phyloP scores from a whole-genome alignment of 2,797 vertebrate species.

The Lepilemur septentrionalis region DNA sequence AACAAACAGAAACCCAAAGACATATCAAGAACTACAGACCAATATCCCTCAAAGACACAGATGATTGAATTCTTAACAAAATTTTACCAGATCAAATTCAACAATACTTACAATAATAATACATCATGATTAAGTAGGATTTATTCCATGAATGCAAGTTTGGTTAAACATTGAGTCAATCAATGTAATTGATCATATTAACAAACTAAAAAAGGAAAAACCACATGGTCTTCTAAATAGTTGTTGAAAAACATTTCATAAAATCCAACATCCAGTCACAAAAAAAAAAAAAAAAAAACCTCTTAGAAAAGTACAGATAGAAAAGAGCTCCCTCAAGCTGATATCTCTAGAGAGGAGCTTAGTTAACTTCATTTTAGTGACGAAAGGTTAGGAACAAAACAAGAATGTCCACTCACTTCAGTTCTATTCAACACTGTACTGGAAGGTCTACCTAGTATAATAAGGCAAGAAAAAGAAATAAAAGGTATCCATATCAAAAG shows the following conservation, averaged over 20 bases:
- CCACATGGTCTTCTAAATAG: background rate
- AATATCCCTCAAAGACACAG: background rate
- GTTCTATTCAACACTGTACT: background rate
- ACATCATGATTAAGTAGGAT: background rate
- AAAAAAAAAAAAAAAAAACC: background rate
- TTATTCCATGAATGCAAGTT: background rate
- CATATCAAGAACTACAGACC: background rate
- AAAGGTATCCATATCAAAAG: background rate
- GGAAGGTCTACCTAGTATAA: background rate
- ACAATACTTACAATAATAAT: background rate
- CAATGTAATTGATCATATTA: background rate
- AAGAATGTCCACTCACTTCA: background rate
- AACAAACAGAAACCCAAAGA: background rate
- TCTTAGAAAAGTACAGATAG: background rate
- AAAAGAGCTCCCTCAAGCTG: background rate
- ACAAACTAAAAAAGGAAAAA: background rate
- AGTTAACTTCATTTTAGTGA: background rate
- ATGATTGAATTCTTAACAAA: background rate
- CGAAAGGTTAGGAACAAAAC: background rate
- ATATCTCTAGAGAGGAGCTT: background rate
- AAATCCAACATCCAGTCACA: background rate
- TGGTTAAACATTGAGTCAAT: background rate
- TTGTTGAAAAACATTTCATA: background rate
- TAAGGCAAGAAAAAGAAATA: background rate
- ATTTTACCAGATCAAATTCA: background rate